Evolutionary conservation across 2,113 vertebrate species (phyloP).

Genomic region (Argyrosomus japonicus): DNA sequence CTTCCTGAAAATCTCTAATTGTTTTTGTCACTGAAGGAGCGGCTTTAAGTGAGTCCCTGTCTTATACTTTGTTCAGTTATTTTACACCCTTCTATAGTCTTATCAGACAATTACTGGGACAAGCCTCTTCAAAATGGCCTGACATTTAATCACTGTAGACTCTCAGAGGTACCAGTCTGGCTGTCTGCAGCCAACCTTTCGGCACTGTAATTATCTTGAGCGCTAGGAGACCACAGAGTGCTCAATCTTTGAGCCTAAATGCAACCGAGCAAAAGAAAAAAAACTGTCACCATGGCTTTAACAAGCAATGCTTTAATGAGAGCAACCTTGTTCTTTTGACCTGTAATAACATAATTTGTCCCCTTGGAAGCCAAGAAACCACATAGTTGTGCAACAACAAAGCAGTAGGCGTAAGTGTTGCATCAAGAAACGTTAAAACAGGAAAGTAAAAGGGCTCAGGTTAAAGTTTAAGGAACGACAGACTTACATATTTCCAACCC

Average conservation of each 20-base stretch:
- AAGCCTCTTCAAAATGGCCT: conserved; percentile 61
- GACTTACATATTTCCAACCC: conserved; percentile 99
- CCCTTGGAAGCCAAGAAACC: neutral
- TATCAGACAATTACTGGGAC: conserved; percentile 67
- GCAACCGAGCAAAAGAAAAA: conserved; percentile 33
- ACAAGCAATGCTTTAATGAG: conserved; percentile 39
- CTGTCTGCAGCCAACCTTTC: conserved; percentile 64
- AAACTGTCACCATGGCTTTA: conserved; percentile 45
- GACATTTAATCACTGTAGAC: conserved; percentile 76
- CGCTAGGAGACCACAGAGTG: conserved; percentile 39
- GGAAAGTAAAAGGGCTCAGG: neutral
- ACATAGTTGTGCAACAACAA: neutral
- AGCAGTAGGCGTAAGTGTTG: neutral
- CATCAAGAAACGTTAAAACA: neutral
- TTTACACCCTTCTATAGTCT: conserved; percentile 46
- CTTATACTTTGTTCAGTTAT: conserved; percentile 46
- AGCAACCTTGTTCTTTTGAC: conserved; percentile 36
- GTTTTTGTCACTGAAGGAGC: conserved; percentile 50
- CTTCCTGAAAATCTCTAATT: conserved; percentile 38
- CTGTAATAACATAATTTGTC: conserved; percentile 17
- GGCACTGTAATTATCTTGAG: conserved; percentile 63
- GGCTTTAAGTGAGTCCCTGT: conserved; percentile 37
- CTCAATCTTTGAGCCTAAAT: conserved; percentile 42
- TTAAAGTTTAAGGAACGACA: neutral
- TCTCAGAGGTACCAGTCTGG: conserved; percentile 65